phyloP scores from a whole-genome alignment of 2,113 vertebrate species.

The Pogona vitticeps region DNA sequence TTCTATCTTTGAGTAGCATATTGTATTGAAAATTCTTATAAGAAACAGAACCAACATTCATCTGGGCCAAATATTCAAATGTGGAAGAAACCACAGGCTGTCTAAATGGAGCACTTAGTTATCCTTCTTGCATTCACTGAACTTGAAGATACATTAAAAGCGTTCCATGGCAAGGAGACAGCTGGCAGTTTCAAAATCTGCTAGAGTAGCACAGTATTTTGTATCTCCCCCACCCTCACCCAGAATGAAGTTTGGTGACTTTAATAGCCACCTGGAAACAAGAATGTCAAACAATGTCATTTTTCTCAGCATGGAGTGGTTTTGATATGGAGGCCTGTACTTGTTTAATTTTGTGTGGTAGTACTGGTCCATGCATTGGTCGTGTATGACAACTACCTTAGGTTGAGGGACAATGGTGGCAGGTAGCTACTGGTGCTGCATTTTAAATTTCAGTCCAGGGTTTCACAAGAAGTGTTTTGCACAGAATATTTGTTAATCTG shows the following conservation, averaged over 20 bases:
- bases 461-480: not conserved
- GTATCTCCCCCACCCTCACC: fast-evolving
- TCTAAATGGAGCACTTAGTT: conserved; percentile 26
- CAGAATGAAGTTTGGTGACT: not conserved
- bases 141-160: not conserved
- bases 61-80: conserved; percentile 22
- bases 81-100: conserved; percentile 43
- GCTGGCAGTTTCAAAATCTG: too few species aligned
- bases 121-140: not conserved
- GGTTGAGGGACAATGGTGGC: too few species aligned
- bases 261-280: not conserved
- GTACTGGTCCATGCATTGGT: not conserved
- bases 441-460: not conserved
- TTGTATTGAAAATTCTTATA: not conserved
- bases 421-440: not conserved
- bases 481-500: not conserved
- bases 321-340: not conserved
- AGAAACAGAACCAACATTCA: not conserved
- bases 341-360: not conserved
- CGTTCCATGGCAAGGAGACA: too few species aligned
- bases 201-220: not conserved
- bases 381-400: too few species aligned
- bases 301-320: not conserved
- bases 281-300: not conserved
- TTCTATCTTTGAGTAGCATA: not conserved